Evolutionary conservation across 64 coral and sea anemone species (phyloP), one percentile per base, ranked within the genome.

Genomic region (Porites lutea): DNA sequence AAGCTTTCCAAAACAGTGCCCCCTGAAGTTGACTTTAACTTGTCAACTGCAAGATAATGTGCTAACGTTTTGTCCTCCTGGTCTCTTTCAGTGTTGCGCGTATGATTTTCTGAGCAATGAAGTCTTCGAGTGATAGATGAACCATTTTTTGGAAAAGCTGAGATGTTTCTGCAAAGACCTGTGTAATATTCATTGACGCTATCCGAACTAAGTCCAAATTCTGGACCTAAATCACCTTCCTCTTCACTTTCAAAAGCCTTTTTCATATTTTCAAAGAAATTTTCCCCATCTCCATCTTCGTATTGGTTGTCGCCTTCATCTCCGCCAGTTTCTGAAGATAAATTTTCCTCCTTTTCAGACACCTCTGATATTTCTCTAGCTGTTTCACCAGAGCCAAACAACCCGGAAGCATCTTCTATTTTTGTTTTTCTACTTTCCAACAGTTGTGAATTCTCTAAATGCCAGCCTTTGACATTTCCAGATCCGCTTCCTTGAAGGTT

Each of bases 11-110:
- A 6, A 9, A 10, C 16, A 9, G 15, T 21, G 47, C 69, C 81
- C 63, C 43, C 81, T 52, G 19, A 67, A 49, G 62, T 14, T 20
- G 61, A 65, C 61, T 37, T 84, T 22, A 84, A 68, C 81, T 84
- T 84, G 48, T 69, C 59, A 69, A 84, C 13, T 9, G 81, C 81
- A 3, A 84, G 47, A 68, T 84, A 84, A 84, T 84, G 81, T 12
- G 62, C 81, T 6, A 84, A 60, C 50, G 8, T 84, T 67, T 54
- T 84, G 47, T 84, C 81, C 21, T 69, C 81, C 48, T 67, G 49
- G 11, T 84, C 81, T 13, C 62, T 84, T 69, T 68, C 47, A 68
- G 52, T 37, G 45, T 2, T 19, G 15, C 45, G 63, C 52, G 61
- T 53, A 7, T 48, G 3, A 37, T 51, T 68, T 84, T 84, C 47